Evolutionary conservation across 2,797 vertebrate genomes (phyloP), one percentile per base, ranked within the genome.

Genomic region (Hippocampus kuda): DNA sequence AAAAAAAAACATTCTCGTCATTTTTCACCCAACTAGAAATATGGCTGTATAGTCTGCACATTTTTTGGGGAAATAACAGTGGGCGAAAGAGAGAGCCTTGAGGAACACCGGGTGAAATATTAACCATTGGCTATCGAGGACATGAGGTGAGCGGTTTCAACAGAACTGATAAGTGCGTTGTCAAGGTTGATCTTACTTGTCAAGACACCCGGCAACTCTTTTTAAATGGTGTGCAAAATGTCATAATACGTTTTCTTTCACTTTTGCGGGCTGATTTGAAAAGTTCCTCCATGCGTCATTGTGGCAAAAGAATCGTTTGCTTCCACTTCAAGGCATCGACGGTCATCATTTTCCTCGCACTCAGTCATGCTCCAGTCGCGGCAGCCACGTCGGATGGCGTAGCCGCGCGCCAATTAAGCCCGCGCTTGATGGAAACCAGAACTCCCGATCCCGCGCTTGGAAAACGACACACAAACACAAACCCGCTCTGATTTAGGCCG

Each of bases 361-460:
- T 81, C 81, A 42, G 73, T 78, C 78, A 72, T 38, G 79, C 73
- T 63, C 62, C 51, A 20, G 68, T 74, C 66, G 46, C 74, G 44
- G 49, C 73, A 30, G 68, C 70, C 74, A 44, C 78, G 66, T 77
- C 74, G 81, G 83, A 84, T 10, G 63, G 65, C 20, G 78, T 81
- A 85, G 80, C 80, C 66, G 81, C 63, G 16, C 12, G 46, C 24
- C 56, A 67, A 60, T 82, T 71, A 56, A 70, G 41, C 65, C n/a
- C 71, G 65, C 68, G 67, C 12, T 6, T 51, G 68, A 76, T 48
- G 70, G 83, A 69, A 82, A 83, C 51, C 82, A 80, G 81, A 81
- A 63, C 72, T 74, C 20, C 1, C 44, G 49, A 71, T 69, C 74
- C 62, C 7, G 66, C 61, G 59, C 57, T 73, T 61, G 8, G 66